These are phyloP conservation scores for Xenopus laevis DNA, from an alignment of 2,113 vertebrate genomes.

Conservation along the genomic window DNA sequence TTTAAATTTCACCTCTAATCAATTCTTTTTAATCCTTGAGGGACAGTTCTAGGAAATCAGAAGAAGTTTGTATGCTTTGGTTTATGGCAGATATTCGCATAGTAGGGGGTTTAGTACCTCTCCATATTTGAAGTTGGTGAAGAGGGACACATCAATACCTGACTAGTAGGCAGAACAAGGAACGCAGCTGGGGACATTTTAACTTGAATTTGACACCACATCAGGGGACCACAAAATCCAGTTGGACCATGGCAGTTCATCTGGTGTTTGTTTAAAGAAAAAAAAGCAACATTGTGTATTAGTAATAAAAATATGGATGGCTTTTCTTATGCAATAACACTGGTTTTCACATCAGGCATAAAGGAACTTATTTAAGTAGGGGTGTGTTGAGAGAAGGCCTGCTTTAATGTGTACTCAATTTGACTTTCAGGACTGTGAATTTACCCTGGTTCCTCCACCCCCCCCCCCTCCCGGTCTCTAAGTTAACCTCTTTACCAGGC, in stretches of 20 bases:
- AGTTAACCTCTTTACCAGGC: too few species aligned
- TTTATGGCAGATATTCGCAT: neutral
- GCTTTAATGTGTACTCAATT: too few species aligned
- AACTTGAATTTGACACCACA: neutral
- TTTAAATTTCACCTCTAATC: neutral
- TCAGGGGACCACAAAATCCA: neutral
- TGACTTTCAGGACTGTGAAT: too few species aligned
- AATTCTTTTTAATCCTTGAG: neutral
- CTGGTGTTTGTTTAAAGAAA: neutral
- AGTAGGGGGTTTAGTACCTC: neutral
- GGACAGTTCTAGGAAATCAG: neutral
- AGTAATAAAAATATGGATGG: neutral
- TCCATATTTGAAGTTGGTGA: neutral
- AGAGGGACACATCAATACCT: neutral
- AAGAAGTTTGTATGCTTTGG: neutral
- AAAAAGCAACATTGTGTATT: neutral
- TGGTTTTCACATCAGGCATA: neutral
- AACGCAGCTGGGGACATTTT: neutral
- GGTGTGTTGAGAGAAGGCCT: too few species aligned
- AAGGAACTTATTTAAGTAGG: too few species aligned
- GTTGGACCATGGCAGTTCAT: neutral
- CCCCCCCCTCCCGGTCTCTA: too few species aligned
- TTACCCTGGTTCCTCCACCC: too few species aligned
- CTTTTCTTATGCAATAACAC: neutral
- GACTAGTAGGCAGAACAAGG: neutral